A percentile compares a stretch with the other conserved stretches of the same genome.
phyloP scores from a whole-genome alignment of 2,888 invertebrate species.

The Artemia sp. region DNA sequence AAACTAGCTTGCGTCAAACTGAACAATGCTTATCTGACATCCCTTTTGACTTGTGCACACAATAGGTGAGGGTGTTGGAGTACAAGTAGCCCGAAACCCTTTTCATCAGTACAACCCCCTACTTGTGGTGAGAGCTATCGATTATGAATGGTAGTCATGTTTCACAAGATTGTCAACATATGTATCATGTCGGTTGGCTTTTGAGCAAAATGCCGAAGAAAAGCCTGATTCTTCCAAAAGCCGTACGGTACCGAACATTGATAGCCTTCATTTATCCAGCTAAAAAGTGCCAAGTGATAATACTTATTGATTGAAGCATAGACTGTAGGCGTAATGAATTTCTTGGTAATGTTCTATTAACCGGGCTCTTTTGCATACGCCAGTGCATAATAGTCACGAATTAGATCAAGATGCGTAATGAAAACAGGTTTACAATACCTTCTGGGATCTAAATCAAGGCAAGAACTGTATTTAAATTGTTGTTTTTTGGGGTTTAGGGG shows the following conservation, averaged over 20 bases:
- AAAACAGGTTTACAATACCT: no score
- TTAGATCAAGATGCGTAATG: no score
- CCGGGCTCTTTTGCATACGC: no score
- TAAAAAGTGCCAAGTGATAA: no score
- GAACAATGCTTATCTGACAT: slow-evolving; percentile 9
- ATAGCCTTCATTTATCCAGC: no score
- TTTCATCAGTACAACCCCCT: slow-evolving; percentile 13
- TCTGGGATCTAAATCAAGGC: no score
- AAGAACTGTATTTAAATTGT: no score
- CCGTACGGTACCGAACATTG: background rate
- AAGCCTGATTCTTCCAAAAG: background rate
- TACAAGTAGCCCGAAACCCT: slow-evolving; percentile 11
- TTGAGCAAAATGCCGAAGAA: slow-evolving; percentile 8
- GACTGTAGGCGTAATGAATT: no score
- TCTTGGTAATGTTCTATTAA: no score
- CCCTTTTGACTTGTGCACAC: slow-evolving; percentile 15
- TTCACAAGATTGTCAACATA: slow-evolving; percentile 12
- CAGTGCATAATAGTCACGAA: no score
- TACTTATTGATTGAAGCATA: no score
- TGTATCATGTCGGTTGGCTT: slow-evolving; percentile 13
- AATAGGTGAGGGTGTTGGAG: slow-evolving; percentile 14
- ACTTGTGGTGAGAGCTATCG: slow-evolving; percentile 6
- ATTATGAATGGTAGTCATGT: slow-evolving; percentile 12
- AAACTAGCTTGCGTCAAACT: slow-evolving; percentile 15
- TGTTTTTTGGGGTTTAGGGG: no score